Evolutionary conservation across 2,797 vertebrate genomes (phyloP), one percentile per base, ranked within the genome.

Genomic region (Neosalanx taihuensis): DNA sequence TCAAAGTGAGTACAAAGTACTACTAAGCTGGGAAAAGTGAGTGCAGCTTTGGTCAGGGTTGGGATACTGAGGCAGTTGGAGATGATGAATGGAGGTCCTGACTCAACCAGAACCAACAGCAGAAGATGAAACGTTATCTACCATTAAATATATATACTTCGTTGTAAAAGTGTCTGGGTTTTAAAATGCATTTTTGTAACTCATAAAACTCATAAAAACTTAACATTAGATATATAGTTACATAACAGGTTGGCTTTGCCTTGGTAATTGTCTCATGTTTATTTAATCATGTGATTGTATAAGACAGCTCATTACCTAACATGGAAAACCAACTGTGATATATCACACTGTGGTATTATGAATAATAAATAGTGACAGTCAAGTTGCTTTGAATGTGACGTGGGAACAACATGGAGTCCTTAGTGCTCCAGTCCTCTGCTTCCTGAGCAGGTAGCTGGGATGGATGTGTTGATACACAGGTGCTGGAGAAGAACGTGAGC

Each of bases 101-200:
- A 87, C 84, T 89, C 81, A 83, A 76, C 70, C 64, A 59, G 85
- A 89, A 84, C 72, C 72, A 74, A 82, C 79, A 76, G 75, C 81
- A 77, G 76, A 78, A 92, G 91, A 93, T 93, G 89, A 92, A 92
- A 91, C 79, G 75, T 85, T 83, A 86, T 86, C 84, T 76, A 82
- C 72, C 87, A 92, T 92, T 91, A 92, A 91, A 92, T 91, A 90
- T 91, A 87, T 83, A 92, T 89, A 83, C 79, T 78, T 80, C 72
- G 79, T 79, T 87, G 85, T 89, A 86, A 85, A 89, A 82, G 81
- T 89, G 86, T 86, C 85, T 87, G 70, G 68, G 76, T 84, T 90
- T 85, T 85, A 83, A 85, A 87, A 83, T 72, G 74, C 81, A 82
- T 86, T 85, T 90, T 88, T 86, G 81, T 86, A 86, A 81, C 74